These are phyloP conservation scores for Chelon auratus DNA, from an alignment of 2,797 vertebrate genomes.

Conservation along the genomic window DNA sequence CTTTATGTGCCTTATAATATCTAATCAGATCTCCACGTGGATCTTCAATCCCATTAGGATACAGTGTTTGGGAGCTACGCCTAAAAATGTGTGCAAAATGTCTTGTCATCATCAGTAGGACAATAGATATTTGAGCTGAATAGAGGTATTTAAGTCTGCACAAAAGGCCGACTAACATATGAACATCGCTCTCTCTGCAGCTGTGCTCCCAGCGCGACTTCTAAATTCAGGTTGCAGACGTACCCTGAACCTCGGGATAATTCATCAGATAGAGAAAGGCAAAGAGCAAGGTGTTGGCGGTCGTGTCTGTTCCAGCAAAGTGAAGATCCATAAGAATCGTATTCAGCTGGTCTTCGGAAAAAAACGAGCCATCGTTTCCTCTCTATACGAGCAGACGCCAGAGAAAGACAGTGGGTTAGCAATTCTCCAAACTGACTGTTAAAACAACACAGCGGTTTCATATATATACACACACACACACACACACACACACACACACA, in stretches of 20 bases:
- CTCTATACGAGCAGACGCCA: constrained; percentile 36
- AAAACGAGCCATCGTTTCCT: constrained; percentile 37
- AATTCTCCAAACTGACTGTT: too few species aligned
- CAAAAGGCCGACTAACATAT: too few species aligned
- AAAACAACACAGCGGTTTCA: too few species aligned
- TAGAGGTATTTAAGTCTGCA: neutral
- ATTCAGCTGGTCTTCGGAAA: constrained; percentile 54
- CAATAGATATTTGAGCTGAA: too few species aligned
- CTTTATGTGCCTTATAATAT: neutral
- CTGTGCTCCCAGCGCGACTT: neutral
- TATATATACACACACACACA: too few species aligned
- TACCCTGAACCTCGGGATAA: constrained; percentile 37
- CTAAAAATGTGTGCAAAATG: neutral
- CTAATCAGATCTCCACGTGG: too few species aligned
- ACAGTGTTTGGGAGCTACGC: neutral
- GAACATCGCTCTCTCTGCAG: too few species aligned
- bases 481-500: too few species aligned
- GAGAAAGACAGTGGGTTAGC: neutral
- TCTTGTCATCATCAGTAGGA: neutral
- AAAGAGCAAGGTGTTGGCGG: constrained; percentile 37
- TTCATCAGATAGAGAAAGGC: constrained; percentile 54
- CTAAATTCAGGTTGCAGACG: neutral
- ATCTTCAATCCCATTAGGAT: too few species aligned
- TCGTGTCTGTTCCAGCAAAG: constrained; percentile 56
- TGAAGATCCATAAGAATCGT: constrained; percentile 35